A percentile compares a stretch with the other conserved stretches of the same genome.
phyloP scores from a whole-genome alignment of 2,888 invertebrate species.

The Epirrita christyi region DNA sequence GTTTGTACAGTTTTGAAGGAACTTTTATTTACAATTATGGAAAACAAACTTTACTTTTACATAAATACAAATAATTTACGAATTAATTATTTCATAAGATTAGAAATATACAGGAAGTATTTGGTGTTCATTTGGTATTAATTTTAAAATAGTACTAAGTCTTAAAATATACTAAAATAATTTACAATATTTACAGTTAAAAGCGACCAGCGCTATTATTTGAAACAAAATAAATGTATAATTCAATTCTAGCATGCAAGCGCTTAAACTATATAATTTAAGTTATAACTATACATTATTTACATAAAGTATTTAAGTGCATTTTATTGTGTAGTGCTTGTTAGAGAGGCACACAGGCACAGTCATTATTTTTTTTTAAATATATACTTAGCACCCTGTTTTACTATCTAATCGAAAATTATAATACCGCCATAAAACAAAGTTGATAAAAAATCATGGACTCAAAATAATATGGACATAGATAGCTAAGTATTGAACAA shows the following conservation, averaged over 20 bases:
- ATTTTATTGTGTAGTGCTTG: constrained; percentile 70
- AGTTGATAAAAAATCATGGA: too few relatives aligned
- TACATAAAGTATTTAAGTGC: constrained; percentile 42
- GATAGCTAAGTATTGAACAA: too few relatives aligned
- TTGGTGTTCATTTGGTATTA: constrained; percentile 74
- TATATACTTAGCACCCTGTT: constrained; percentile 37
- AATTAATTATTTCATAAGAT: constrained; percentile 71
- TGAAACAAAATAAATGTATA: constrained; percentile 30
- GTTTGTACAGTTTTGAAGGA: constrained; percentile 40
- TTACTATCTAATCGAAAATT: constrained; percentile 1
- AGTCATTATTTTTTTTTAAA: constrained; percentile 56
- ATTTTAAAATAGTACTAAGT: constrained; percentile 46
- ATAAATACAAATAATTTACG: constrained; percentile 42
- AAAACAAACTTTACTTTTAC: constrained; percentile 38
- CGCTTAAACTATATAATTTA: constrained; percentile 23
- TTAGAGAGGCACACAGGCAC: constrained; percentile 79
- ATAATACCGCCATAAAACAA: too few relatives aligned
- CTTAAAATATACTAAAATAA: constrained; percentile 36
- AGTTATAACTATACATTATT: constrained; percentile 25
- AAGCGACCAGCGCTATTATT: constrained; percentile 66
- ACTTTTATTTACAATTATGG: constrained; percentile 40
- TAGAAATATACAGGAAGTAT: constrained; percentile 71
- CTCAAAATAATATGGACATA: too few relatives aligned
- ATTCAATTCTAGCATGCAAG: constrained; percentile 34
- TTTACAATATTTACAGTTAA: constrained; percentile 51